Evolutionary conservation across 2,888 invertebrate species (phyloP).

Genomic region (Xestobium rufovillosum): DNA sequence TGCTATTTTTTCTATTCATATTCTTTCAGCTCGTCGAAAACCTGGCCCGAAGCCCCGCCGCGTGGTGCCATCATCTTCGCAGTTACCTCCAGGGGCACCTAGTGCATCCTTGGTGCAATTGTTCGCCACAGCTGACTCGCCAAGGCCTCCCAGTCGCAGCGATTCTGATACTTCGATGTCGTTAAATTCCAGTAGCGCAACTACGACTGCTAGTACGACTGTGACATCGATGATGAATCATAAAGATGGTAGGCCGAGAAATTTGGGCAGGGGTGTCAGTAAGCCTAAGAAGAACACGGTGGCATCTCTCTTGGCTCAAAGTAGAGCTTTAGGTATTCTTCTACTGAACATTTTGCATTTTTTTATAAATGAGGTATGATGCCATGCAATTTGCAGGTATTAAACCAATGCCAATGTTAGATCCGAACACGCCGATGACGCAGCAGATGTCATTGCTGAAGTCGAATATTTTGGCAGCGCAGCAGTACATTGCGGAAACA

Average conservation of each 20-base stretch:
- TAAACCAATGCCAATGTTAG: slow-evolving; percentile 58
- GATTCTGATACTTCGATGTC: slow-evolving; percentile 38
- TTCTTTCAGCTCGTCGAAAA: slow-evolving; percentile 60
- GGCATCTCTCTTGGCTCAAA: slow-evolving; percentile 79
- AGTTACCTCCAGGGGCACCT: slow-evolving; percentile 45
- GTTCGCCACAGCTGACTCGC: slow-evolving; percentile 52
- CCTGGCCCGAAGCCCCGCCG: slow-evolving; percentile 64
- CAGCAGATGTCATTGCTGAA: slow-evolving; percentile 52
- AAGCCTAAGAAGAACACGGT: slow-evolving; percentile 91
- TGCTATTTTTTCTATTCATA: too few species aligned
- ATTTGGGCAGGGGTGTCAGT: slow-evolving; percentile 78
- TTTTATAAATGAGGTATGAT: neutral
- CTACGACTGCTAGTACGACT: slow-evolving; percentile 10
- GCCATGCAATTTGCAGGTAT: too few species aligned
- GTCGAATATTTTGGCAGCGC: slow-evolving; percentile 60
- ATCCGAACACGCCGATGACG: slow-evolving; percentile 49
- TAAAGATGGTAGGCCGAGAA: slow-evolving; percentile 74
- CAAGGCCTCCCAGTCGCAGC: slow-evolving; percentile 48
- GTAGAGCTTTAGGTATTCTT: slow-evolving; percentile 60
- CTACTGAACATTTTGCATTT: neutral
- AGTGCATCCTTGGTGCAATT: slow-evolving; percentile 50
- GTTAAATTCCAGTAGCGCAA: slow-evolving; percentile 30
- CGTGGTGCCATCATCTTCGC: slow-evolving; percentile 45
- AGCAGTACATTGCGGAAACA: slow-evolving; percentile 48
- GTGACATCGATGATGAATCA: slow-evolving; percentile 31